phyloP scores from a whole-genome alignment of 2,888 invertebrate genomes.

The Oligia strigilis region DNA sequence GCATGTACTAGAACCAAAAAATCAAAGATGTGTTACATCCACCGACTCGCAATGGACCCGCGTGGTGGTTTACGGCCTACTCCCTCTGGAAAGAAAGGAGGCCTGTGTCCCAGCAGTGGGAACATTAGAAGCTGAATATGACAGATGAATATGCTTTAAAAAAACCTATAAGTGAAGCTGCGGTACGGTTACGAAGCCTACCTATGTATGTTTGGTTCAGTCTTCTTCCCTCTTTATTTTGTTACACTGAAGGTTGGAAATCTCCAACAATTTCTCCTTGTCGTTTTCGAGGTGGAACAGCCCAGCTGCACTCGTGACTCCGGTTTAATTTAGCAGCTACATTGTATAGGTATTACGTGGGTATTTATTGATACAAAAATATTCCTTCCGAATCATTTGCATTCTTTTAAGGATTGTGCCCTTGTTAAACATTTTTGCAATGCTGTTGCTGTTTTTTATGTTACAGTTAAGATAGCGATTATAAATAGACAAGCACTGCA shows the following conservation, averaged over 20 bases:
- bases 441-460: background rate
- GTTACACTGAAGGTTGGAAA: background rate
- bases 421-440: background rate
- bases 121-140: too few relatives aligned
- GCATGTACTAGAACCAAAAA: too few relatives aligned
- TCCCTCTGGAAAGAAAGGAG: too few relatives aligned
- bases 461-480: background rate
- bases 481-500: background rate
- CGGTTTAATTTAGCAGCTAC: background rate
- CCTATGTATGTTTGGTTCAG: background rate
- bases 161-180: background rate
- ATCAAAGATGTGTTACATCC: too few relatives aligned
- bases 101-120: too few relatives aligned
- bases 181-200: background rate
- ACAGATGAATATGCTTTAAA: background rate
- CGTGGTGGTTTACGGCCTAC: too few relatives aligned
- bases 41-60: too few relatives aligned
- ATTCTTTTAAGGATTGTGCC: background rate
- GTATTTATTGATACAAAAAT: background rate
- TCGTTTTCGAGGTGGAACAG: background rate
- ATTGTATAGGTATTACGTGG: background rate
- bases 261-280: background rate
- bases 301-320: background rate
- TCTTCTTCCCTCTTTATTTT: background rate
- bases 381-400: slow-evolving; percentile 1